Evolutionary conservation across 2,888 invertebrate species (phyloP), one percentile per base, ranked within the genome.

Genomic region (Caprella mutica): DNA sequence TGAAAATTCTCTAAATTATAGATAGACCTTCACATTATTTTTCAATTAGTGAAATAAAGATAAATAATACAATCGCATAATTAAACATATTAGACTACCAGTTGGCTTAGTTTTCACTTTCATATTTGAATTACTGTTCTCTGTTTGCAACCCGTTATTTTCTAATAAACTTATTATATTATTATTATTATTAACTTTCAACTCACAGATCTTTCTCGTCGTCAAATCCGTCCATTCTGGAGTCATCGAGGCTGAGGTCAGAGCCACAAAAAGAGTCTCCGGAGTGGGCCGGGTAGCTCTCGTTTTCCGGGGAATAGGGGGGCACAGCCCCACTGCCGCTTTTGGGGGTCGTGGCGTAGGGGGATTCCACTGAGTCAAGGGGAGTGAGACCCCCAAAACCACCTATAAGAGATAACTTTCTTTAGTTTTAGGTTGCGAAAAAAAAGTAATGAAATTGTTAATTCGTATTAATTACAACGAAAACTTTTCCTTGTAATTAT

Each of bases 141-240:
- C n/a, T n/a, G n/a, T n/a, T n/a, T n/a, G n/a, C n/a, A n/a, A n/a
- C n/a, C n/a, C n/a, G n/a, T n/a, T n/a, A n/a, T n/a, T n/a, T n/a
- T n/a, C n/a, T n/a, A n/a, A n/a, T n/a, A n/a, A n/a, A n/a, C n/a
- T n/a, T n/a, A n/a, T n/a, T n/a, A n/a, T n/a, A n/a, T n/a, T n/a
- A n/a, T n/a, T n/a, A n/a, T n/a, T n/a, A n/a, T 21, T 21, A 46
- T 46, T 21, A 30, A 27, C 6, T n/a, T 6, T 12, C 5, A 1
- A 54, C 65, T 65, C 24, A 65, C 64, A 85, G 85, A 70, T 89
- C 88, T 6, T 83, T 84, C 24, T 88, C 83, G 43, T 68, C 66
- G 6, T 85, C 88, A 24, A 67, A 68, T 69, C 90, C 88, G 70
- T 90, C 90, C 65, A 89, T 77, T 67, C 86, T 86, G 66, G 83